Evolutionary conservation across 2,113 vertebrate species (phyloP).

Genomic region (Daboia siamensis): DNA sequence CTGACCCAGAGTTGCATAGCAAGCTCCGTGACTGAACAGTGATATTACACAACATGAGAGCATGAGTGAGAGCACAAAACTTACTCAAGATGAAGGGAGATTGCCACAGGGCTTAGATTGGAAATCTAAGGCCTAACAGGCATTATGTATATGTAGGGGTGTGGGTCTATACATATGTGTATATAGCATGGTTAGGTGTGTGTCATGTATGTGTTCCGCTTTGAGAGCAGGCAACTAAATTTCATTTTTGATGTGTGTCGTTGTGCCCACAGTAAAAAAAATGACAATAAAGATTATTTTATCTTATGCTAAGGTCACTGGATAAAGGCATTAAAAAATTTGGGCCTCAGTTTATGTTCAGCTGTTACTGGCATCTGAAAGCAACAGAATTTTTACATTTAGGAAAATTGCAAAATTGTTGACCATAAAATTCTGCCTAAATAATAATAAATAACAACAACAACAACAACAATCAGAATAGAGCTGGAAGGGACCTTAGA

Average conservation of each 20-base stretch:
- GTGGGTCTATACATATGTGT: too few species aligned
- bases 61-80: background rate
- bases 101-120: background rate
- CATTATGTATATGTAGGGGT: background rate
- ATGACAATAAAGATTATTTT: too few species aligned
- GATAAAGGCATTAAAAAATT: background rate
- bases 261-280: too few species aligned
- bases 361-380: constrained; percentile 8
- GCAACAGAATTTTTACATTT: background rate
- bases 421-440: background rate
- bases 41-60: background rate
- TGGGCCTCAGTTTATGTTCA: background rate
- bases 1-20: background rate
- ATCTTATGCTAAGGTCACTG: background rate
- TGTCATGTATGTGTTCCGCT: too few species aligned
- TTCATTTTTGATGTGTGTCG: too few species aligned
- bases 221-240: too few species aligned
- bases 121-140: background rate
- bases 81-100: background rate
- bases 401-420: constrained; percentile 2
- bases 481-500: too few species aligned
- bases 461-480: too few species aligned
- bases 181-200: too few species aligned
- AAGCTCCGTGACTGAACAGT: background rate
- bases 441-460: too few species aligned